Evolutionary conservation across 2,113 vertebrate species (phyloP), one percentile per base, ranked within the genome.

Genomic region (Tapirus terrestris): DNA sequence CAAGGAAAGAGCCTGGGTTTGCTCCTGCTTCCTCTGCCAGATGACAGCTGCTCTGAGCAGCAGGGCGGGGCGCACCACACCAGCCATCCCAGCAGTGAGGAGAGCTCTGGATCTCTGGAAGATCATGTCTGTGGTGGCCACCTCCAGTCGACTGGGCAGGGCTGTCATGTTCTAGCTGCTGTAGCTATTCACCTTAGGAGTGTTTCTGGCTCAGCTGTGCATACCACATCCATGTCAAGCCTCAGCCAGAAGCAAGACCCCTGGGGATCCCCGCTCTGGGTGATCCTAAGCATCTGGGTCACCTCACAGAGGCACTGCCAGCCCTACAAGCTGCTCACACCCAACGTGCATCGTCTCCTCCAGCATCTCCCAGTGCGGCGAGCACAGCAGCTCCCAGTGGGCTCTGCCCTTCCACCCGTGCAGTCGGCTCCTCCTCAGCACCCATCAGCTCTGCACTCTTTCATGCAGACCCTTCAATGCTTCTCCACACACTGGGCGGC

Each of bases 21-120:
- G 48, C 58, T 67, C 29, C 1, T 33, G 11, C 7, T 23, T 23
- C 14, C 65, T 67, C 20, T 39, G 48, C 33, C 61, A 31, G 61
- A 21, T 9, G 45, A 73, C 31, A 51, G 63, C 39, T 31, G 45
- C 56, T 9, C 2, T 13, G 92, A 61, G 77, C 87, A n/a, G 36
- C 29, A 60, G 31, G 45, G 23, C 51, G 25, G 25, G 25, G 0
- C 2, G 21, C 17, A 0, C 48, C 4, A 1, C 2, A 17, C n/a
- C 5, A 33, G 31, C 25, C 43, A 8, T 31, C 53, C 76, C 45
- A 14, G 31, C 29, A 21, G 18, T 3, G 4, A 45, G 43, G 87
- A 80, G 60, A 8, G 12, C 75, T 53, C 45, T 29, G 18, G 18
- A 48, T 27, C 31, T 36, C 29, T 27, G 25, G 36, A 36, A 81